These are phyloP conservation scores for Sarotherodon lohbergeri DNA, from an alignment of 2,113 vertebrate genomes.

Conservation along the genomic window DNA sequence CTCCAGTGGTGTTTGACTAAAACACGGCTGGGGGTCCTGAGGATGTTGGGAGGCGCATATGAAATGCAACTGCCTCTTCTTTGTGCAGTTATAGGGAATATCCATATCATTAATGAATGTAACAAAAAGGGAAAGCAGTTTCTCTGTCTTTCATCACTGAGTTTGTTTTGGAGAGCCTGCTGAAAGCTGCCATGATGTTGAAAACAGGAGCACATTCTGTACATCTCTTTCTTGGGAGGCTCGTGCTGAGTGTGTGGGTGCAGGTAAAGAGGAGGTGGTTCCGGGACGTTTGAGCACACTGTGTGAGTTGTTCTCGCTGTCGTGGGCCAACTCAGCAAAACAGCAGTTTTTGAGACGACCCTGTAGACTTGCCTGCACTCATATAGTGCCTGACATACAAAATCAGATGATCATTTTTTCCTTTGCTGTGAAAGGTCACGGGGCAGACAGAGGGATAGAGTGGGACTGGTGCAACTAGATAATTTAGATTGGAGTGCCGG, in stretches of 20 bases:
- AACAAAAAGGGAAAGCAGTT: background rate
- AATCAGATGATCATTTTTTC: background rate
- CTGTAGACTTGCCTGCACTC: background rate
- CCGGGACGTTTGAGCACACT: background rate
- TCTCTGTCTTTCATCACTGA: background rate
- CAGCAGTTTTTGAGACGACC: background rate
- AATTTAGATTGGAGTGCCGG: background rate
- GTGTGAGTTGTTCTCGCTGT: background rate
- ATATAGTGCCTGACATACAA: background rate
- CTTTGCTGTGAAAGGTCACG: background rate
- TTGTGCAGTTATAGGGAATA: background rate
- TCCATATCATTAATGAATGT: background rate
- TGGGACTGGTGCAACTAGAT: background rate
- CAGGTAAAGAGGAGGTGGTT: background rate
- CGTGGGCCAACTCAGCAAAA: background rate
- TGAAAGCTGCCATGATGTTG: background rate
- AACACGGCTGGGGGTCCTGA: background rate
- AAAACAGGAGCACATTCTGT: background rate
- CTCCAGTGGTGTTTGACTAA: background rate
- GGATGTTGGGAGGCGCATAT: fast-evolving
- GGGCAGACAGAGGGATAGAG: background rate
- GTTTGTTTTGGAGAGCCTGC: background rate
- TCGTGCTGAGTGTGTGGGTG: conserved; percentile 1
- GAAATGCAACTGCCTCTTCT: background rate
- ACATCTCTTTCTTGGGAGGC: background rate